Percentiles rank a stretch among this genome's conserved stretches.
These are phyloP conservation scores for Heterocephalus glaber DNA, from an alignment of 2,113 vertebrate genomes.

Conservation along the genomic window DNA sequence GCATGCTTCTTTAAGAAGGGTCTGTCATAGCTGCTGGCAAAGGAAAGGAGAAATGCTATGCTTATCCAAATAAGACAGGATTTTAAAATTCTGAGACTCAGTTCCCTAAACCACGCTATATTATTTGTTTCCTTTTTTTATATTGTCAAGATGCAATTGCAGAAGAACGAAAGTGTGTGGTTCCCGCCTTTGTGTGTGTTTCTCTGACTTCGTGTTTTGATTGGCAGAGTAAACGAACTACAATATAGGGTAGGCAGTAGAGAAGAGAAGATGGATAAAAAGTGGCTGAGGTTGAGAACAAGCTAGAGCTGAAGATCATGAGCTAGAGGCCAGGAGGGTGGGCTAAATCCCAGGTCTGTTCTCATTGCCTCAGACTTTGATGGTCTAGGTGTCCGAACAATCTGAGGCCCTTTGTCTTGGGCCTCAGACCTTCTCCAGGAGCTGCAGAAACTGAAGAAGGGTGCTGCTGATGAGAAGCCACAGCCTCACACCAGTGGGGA, in stretches of 20 bases:
- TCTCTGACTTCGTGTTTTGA: not conserved
- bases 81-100: slow-evolving; percentile 29
- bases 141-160: not conserved
- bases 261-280: not conserved
- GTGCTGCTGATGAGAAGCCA: not conserved
- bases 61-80: not conserved
- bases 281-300: not conserved
- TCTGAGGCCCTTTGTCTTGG: not conserved
- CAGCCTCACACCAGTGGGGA: not conserved
- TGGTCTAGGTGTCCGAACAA: not conserved
- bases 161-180: not conserved
- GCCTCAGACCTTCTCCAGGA: not conserved
- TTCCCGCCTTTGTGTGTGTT: not conserved
- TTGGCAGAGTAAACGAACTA: not conserved
- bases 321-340: not conserved
- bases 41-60: slow-evolving; percentile 4
- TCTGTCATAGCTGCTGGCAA: not conserved
- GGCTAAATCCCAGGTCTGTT: not conserved
- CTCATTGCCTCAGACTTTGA: not conserved
- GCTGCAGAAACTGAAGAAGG: not conserved
- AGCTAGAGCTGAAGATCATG: not conserved
- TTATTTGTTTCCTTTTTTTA: not conserved
- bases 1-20: not conserved
- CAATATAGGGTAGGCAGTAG: not conserved
- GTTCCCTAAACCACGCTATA: not conserved